Evolutionary conservation across 2,888 invertebrate species (phyloP).

Genomic region (Allygus modestus): DNA sequence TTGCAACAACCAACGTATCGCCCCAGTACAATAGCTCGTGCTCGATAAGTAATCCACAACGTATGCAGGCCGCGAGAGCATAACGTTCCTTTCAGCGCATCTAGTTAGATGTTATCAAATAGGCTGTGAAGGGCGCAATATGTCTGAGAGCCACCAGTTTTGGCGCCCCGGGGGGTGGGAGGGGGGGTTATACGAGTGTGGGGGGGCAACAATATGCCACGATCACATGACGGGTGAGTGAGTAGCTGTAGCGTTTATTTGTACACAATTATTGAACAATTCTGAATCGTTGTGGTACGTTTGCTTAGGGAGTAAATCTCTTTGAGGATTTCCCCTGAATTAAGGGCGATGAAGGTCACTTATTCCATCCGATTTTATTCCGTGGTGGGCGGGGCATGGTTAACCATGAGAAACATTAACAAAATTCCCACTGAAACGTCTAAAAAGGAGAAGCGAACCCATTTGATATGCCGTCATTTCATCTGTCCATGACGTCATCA

Average conservation of each 20-base stretch:
- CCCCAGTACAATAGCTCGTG: neutral
- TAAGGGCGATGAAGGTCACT: too few relatives aligned
- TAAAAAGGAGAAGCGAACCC: too few relatives aligned
- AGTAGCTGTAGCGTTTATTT: neutral
- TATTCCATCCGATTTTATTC: too few relatives aligned
- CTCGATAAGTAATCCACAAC: neutral
- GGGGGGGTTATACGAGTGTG: neutral
- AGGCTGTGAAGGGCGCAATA: neutral
- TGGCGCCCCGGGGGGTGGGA: neutral
- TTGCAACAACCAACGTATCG: neutral
- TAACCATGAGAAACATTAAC: too few relatives aligned
- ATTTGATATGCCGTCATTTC: neutral
- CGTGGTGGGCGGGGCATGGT: too few relatives aligned
- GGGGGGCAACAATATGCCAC: neutral
- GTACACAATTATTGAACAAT: conserved; percentile 7
- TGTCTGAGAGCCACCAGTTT: conserved; percentile 31
- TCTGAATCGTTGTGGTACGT: neutral
- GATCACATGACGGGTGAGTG: neutral
- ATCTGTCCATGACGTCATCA: conserved; percentile 7
- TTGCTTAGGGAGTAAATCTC: neutral
- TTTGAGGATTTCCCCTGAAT: too few relatives aligned
- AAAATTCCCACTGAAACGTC: too few relatives aligned
- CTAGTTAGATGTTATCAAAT: conserved; percentile 13
- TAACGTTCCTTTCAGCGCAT: neutral
- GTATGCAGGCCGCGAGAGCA: neutral